Conservation (phyloP, 2,797 vertebrate species). For the Darevskia nairensis region DNA sequence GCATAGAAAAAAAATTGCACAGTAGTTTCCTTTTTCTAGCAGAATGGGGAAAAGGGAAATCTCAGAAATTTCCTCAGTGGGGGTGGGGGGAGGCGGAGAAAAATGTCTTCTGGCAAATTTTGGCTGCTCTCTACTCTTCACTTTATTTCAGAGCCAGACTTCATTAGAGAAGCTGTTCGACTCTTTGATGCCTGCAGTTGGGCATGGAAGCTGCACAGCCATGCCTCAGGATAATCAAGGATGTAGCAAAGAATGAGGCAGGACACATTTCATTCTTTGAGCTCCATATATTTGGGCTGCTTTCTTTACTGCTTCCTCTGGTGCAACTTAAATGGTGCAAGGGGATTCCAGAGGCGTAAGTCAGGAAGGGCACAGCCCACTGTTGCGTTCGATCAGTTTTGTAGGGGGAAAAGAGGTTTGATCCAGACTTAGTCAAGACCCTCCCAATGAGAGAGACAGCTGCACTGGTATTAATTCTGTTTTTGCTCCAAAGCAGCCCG, state of each 20-base stretch:
- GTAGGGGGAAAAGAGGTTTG: background rate
- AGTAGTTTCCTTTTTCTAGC: too few species aligned
- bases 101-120: too few species aligned
- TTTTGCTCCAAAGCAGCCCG: slow-evolving; percentile 48
- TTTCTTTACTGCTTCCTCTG: background rate
- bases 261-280: background rate
- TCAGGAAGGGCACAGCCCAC: slow-evolving; percentile 17
- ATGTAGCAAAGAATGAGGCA: background rate
- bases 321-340: slow-evolving; percentile 35
- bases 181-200: background rate
- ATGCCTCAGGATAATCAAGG: background rate
- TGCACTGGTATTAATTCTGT: slow-evolving; percentile 28
- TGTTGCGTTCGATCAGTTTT: background rate
- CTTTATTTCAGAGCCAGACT: background rate
- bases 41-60: too few species aligned
- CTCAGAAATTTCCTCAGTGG: too few species aligned
- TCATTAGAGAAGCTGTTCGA: too few species aligned
- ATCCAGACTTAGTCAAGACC: background rate
- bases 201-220: background rate
- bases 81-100: too few species aligned
- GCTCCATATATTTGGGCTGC: background rate
- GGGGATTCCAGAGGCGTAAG: slow-evolving; percentile 21
- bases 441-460: slow-evolving; percentile 47
- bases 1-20: too few species aligned
- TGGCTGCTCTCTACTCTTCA: too few species aligned